Evolutionary conservation across 2,797 vertebrate species (phyloP).

Genomic region (Oreonectes daqikongensis): DNA sequence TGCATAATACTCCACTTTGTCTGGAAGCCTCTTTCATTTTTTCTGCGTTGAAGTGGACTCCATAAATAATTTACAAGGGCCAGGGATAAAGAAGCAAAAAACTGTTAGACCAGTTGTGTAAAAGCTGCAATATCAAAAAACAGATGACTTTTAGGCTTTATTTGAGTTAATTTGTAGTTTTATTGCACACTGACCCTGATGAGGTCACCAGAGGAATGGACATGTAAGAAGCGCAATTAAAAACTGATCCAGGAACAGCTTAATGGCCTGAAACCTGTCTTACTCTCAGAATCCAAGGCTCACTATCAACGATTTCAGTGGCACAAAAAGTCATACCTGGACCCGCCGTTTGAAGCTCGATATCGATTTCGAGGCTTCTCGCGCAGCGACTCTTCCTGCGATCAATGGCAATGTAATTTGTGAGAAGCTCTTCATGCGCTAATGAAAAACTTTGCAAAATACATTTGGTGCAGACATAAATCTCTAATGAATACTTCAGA

Average conservation of each 20-base stretch:
- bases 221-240: slow-evolving; percentile 58
- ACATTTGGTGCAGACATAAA: slow-evolving; percentile 33
- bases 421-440: slow-evolving; percentile 63
- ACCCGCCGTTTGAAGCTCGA: slow-evolving; percentile 52
- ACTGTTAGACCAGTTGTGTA: not conserved
- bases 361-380: slow-evolving; percentile 69
- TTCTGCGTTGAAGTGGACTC: slow-evolving; percentile 3
- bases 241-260: slow-evolving; percentile 50
- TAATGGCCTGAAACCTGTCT: slow-evolving; percentile 2
- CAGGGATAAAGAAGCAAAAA: slow-evolving; percentile 12
- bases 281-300: slow-evolving; percentile 39
- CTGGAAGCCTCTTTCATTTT: not conserved
- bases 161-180: slow-evolving; percentile 17
- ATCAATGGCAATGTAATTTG: slow-evolving; percentile 70
- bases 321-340: slow-evolving; percentile 55
- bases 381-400: slow-evolving; percentile 60
- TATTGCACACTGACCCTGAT: slow-evolving; percentile 56
- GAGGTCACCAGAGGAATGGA: slow-evolving; percentile 32
- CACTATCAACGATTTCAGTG: slow-evolving; percentile 31
- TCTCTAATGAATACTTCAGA: slow-evolving; percentile 23
- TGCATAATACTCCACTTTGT: not conserved
- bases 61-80: slow-evolving; percentile 47
- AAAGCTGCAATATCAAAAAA: not conserved
- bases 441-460: slow-evolving; percentile 67
- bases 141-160: slow-evolving; percentile 14